Evolutionary conservation across 2,888 invertebrate genomes (phyloP).

Genomic region (Ctenicera cuprea): DNA sequence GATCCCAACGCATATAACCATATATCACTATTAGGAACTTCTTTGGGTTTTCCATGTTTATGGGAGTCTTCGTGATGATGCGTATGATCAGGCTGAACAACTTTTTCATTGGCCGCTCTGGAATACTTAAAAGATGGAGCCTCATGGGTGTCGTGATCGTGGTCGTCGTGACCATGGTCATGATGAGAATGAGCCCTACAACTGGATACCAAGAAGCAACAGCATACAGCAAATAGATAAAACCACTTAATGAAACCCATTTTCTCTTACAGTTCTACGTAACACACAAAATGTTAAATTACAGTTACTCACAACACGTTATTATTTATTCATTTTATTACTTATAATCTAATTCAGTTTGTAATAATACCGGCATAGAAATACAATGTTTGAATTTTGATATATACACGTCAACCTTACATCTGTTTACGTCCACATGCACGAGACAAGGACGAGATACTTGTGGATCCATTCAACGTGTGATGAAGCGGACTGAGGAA

Average conservation of each 20-base stretch:
- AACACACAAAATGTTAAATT: not conserved
- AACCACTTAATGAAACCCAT: not conserved
- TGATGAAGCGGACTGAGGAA: too few species aligned
- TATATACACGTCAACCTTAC: constrained; percentile 13
- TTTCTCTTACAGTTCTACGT: not conserved
- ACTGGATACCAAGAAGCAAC: constrained; percentile 3
- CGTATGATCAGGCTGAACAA: constrained; percentile 48
- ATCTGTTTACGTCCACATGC: not conserved
- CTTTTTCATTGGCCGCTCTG: constrained; percentile 77
- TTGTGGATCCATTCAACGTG: too few species aligned
- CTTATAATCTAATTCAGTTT: not conserved
- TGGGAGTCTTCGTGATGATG: constrained; percentile 55
- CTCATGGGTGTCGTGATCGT: constrained; percentile 74
- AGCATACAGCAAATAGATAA: constrained; percentile 20
- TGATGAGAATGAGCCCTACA: constrained; percentile 38
- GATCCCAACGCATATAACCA: constrained; percentile 92
- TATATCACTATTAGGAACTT: constrained; percentile 72
- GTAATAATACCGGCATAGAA: not conserved
- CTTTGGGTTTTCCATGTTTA: constrained; percentile 42
- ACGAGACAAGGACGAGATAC: not conserved
- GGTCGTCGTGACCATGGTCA: constrained; percentile 66
- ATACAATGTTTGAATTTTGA: not conserved
- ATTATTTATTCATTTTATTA: not conserved
- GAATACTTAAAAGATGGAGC: constrained; percentile 90
- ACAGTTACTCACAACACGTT: not conserved